A percentile compares a stretch with the other conserved stretches of the same genome.
Evolutionary conservation across 2,888 invertebrate genomes (phyloP).

Genomic region (Patella depressa): DNA sequence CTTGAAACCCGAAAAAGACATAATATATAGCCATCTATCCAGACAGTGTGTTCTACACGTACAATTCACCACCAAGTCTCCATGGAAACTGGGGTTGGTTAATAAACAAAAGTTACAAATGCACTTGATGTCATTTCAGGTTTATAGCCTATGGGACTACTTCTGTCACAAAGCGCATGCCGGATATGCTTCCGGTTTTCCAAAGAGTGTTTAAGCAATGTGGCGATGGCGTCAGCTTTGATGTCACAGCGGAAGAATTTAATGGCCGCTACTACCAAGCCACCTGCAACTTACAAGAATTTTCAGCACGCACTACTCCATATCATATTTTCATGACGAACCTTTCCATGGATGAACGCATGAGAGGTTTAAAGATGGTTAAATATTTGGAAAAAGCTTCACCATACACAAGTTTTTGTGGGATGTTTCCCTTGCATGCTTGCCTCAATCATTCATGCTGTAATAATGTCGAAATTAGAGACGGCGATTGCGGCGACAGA

Average conservation of each 20-base stretch:
- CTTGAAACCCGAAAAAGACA: too few species aligned
- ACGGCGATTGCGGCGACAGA: slow-evolving; percentile 46
- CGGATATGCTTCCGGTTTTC: slow-evolving; percentile 48
- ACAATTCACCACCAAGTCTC: too few species aligned
- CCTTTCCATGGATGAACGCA: slow-evolving; percentile 29
- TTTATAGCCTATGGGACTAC: slow-evolving; percentile 59
- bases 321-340: slow-evolving; percentile 51
- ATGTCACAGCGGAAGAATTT: slow-evolving; percentile 58
- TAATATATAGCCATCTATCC: too few species aligned
- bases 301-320: slow-evolving; percentile 52
- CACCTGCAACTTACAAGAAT: slow-evolving; percentile 63
- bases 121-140: slow-evolving; percentile 35
- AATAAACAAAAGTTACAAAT: too few species aligned
- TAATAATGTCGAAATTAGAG: slow-evolving; percentile 62
- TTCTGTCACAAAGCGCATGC: slow-evolving; percentile 50
- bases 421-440: slow-evolving; percentile 63
- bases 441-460: slow-evolving; percentile 63
- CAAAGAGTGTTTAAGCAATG: slow-evolving; percentile 51
- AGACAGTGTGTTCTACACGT: too few species aligned
- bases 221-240: slow-evolving; percentile 50
- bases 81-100: too few species aligned
- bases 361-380: slow-evolving; percentile 46
- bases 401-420: slow-evolving; percentile 53
- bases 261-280: slow-evolving; percentile 63
- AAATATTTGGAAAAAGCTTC: slow-evolving; percentile 44